These are phyloP conservation scores for Drosophila miranda DNA, from an alignment of 1,140 invertebrate genomes.

Conservation along the genomic window DNA sequence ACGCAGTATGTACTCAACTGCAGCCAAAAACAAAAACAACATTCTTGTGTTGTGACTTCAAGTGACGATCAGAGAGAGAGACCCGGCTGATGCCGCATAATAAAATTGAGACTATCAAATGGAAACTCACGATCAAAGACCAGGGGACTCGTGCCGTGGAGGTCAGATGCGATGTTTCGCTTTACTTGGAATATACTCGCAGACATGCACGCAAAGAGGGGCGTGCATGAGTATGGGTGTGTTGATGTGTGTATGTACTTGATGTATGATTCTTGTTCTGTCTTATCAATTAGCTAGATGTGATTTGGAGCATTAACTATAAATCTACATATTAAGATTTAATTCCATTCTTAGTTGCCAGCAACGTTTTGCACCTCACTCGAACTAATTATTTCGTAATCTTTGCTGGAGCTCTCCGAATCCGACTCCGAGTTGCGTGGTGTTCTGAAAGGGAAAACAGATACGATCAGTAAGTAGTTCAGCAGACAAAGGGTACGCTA, in stretches of 20 bases:
- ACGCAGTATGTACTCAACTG: constrained; percentile 11
- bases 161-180: constrained; percentile 27
- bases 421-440: constrained; percentile 73
- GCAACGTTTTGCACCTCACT: constrained; percentile 80
- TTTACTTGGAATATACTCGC: constrained; percentile 52
- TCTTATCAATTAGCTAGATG: constrained; percentile 70
- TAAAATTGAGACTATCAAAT: constrained; percentile 9
- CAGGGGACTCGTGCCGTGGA: no score
- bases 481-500: not conserved
- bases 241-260: constrained; percentile 45
- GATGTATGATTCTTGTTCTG: constrained; percentile 47
- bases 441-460: constrained; percentile 57
- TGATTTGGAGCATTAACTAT: constrained; percentile 52
- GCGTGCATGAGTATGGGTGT: constrained; percentile 21
- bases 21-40: constrained; percentile 8
- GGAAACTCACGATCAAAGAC: constrained; percentile 13
- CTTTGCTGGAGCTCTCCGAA: constrained; percentile 79
- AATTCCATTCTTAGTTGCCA: constrained; percentile 56
- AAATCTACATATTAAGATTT: constrained; percentile 52
- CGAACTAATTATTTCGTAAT: constrained; percentile 81
- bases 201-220: no score
- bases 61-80: constrained; percentile 16
- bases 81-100: not conserved
- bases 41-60: constrained; percentile 31
- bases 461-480: not conserved